A percentile compares a stretch with the other conserved stretches of the same genome.
Conservation (phyloP, 2,888 invertebrate species). For the Lasioglossum malachurum region DNA sequence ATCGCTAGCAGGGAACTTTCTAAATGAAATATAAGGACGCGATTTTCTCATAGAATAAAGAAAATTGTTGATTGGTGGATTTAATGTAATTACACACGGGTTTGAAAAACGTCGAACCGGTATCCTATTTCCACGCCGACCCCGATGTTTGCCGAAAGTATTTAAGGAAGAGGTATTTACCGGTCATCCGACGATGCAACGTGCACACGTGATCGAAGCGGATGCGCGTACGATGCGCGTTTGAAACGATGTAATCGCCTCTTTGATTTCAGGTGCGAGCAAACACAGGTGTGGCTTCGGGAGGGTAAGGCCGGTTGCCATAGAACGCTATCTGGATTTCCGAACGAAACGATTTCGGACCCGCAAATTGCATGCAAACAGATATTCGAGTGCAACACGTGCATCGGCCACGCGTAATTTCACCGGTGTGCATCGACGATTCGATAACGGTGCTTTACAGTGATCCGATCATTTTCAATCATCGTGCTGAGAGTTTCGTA, state of each 20-base stretch:
- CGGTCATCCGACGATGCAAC: constrained; percentile 6
- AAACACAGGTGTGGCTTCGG: constrained; percentile 82
- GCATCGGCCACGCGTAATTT: not conserved
- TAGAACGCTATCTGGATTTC: constrained; percentile 22
- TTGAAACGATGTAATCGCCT: constrained; percentile 57
- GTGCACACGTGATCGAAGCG: constrained; percentile 48
- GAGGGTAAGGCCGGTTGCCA: constrained; percentile 33
- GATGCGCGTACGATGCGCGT: constrained; percentile 38
- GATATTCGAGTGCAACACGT: not conserved
- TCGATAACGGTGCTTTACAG: not conserved
- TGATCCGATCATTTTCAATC: not conserved
- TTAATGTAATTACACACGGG: not conserved
- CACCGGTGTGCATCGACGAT: not conserved
- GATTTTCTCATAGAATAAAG: not conserved
- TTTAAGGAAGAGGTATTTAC: constrained; percentile 39
- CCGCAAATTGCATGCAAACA: constrained; percentile 27
- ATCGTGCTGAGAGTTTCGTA: too few relatives aligned
- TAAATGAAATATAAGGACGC: too few relatives aligned
- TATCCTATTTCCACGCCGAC: not conserved
- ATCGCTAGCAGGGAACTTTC: too few relatives aligned
- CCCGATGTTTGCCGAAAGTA: constrained; percentile 46
- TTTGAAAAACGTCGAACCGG: not conserved
- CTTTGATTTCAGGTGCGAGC: constrained; percentile 82
- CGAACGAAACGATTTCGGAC: constrained; percentile 18
- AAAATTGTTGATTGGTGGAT: not conserved